Conservation (phyloP, 2,797 vertebrate genomes). For the Morus bassanus region DNA sequence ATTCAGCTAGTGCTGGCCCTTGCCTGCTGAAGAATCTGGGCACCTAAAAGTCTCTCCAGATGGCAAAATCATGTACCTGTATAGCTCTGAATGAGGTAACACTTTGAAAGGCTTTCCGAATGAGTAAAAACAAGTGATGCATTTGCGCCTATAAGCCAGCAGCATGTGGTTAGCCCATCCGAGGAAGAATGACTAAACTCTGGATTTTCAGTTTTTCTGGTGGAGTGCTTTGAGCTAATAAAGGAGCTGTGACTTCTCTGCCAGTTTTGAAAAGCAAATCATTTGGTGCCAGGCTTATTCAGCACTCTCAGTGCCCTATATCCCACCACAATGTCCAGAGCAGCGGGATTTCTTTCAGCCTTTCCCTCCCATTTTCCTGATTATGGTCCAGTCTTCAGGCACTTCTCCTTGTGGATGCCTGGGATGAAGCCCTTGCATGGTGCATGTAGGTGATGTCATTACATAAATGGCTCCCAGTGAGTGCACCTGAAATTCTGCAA, state of each 20-base stretch:
- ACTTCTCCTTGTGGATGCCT: neutral
- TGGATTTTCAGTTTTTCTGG: neutral
- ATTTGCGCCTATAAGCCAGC: neutral
- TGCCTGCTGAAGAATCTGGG: neutral
- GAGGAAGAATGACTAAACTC: neutral
- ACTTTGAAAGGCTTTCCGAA: neutral
- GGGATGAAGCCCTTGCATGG: neutral
- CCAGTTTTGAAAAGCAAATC: neutral
- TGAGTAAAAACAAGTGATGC: neutral
- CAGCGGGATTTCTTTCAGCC: neutral
- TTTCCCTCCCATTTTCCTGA: neutral
- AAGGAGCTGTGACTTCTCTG: neutral
- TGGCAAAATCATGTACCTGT: neutral
- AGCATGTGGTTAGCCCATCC: neutral
- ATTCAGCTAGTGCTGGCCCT: neutral
- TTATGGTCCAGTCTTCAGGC: rapidly evolving
- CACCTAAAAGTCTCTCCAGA: neutral
- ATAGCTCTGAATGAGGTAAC: neutral
- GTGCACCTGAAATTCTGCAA: neutral
- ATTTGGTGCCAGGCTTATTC: neutral
- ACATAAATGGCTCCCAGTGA: neutral
- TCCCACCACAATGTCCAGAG: neutral
- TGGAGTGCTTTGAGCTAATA: neutral
- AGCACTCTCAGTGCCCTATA: neutral
- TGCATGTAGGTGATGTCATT: neutral